Evolutionary conservation across 92 coral and sea anemone genomes (phyloP).

Genomic region (Micromussa lordhowensis): DNA sequence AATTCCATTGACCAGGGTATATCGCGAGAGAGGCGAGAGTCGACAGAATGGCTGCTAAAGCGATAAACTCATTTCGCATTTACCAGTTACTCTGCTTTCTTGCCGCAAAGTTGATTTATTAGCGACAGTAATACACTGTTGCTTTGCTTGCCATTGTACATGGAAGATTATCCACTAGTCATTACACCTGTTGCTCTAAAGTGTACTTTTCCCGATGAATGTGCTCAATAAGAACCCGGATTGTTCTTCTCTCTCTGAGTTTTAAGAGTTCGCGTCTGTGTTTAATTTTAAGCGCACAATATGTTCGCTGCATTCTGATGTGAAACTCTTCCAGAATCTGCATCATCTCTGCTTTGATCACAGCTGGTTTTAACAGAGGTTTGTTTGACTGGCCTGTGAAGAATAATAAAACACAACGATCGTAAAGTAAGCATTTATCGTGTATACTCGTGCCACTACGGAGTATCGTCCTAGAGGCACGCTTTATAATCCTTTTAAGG

Average conservation of each 20-base stretch:
- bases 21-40: too few species aligned
- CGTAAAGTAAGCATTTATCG: too few species aligned
- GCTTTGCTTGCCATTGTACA: neutral
- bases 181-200: neutral
- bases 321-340: conserved; percentile 38
- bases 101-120: too few species aligned
- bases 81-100: too few species aligned
- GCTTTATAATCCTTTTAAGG: too few species aligned
- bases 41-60: too few species aligned
- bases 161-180: neutral
- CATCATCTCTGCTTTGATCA: conserved; percentile 17
- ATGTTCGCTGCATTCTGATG: conserved; percentile 3
- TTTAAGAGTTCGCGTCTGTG: conserved; percentile 35
- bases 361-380: neutral
- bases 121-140: neutral
- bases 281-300: conserved; percentile 26
- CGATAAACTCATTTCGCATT: too few species aligned
- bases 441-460: too few species aligned
- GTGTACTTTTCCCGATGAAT: neutral
- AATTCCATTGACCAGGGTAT: too few species aligned
- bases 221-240: neutral
- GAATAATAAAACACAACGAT: neutral
- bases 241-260: neutral
- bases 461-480: too few species aligned
- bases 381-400: neutral